Percentiles rank a stretch among this genome's conserved stretches.
These are phyloP conservation scores for Phenganax stokvisi DNA, from an alignment of 92 coral and sea anemone genomes.

Conservation along the genomic window DNA sequence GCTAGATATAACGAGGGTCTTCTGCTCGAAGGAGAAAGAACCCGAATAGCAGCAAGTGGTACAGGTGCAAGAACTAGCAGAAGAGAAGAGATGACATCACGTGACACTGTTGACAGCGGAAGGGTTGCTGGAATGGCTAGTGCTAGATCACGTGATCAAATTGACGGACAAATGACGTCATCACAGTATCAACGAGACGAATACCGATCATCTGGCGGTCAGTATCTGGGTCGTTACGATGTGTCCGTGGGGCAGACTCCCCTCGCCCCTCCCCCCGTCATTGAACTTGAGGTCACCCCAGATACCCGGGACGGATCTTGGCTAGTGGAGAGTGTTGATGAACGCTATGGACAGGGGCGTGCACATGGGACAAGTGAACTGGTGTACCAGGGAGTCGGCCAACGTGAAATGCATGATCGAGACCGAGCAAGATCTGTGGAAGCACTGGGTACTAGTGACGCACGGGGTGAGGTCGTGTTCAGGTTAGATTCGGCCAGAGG, in stretches of 20 bases:
- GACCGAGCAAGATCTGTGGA: background rate
- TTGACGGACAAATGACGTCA: slow-evolving; percentile 28
- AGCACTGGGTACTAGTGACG: slow-evolving; percentile 1
- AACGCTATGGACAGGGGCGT: slow-evolving; percentile 4
- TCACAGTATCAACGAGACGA: slow-evolving; percentile 26
- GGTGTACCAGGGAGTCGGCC: background rate
- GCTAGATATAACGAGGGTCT: slow-evolving; percentile 32
- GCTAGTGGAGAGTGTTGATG: slow-evolving; percentile 22
- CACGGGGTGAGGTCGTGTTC: background rate
- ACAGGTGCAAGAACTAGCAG: slow-evolving; percentile 6
- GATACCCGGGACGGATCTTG: slow-evolving; percentile 5
- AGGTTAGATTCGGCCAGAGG: slow-evolving; percentile 6
- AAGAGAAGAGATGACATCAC: slow-evolving; percentile 15
- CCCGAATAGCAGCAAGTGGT: background rate
- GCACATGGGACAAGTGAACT: slow-evolving; percentile 11
- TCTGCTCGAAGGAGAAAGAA: background rate
- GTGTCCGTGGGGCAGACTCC: slow-evolving; percentile 12
- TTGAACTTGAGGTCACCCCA: slow-evolving; percentile 23
- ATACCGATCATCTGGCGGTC: background rate
- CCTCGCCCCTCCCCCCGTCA: slow-evolving; percentile 29
- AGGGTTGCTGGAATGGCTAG: slow-evolving; percentile 9
- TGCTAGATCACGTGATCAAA: slow-evolving; percentile 1
- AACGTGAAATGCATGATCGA: slow-evolving; percentile 5
- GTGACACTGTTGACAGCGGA: background rate
- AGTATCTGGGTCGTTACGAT: slow-evolving; percentile 27